Evolutionary conservation across 2,888 invertebrate genomes (phyloP).

Genomic region (Lycophotia porphyrea): DNA sequence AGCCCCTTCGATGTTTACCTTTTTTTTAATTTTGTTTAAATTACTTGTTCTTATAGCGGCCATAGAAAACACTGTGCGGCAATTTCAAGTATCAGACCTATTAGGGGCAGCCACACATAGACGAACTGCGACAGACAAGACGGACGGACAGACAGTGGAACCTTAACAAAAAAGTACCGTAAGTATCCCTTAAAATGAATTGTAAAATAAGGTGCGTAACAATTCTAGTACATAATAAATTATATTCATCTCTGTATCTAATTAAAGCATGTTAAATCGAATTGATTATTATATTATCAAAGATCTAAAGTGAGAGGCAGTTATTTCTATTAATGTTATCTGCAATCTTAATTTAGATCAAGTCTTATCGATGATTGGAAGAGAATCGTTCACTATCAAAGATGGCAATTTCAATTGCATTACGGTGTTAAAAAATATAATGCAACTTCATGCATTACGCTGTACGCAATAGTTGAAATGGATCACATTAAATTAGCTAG

Average conservation of each 20-base stretch:
- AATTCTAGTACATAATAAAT: not conserved
- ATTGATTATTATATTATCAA: slow-evolving; percentile 36
- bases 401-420: slow-evolving; percentile 44
- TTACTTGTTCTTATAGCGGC: not conserved
- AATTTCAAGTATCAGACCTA: not conserved
- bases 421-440: slow-evolving; percentile 38
- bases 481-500: too few species aligned
- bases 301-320: slow-evolving; percentile 32
- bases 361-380: slow-evolving; percentile 28
- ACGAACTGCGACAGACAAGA: not conserved
- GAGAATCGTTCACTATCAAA: slow-evolving; percentile 14
- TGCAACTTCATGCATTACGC: slow-evolving; percentile 19
- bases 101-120: not conserved
- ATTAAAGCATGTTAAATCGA: slow-evolving; percentile 14
- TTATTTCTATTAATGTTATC: slow-evolving; percentile 51
- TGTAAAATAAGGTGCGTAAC: not conserved
- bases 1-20: not conserved
- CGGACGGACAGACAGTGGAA: not conserved
- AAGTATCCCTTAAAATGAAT: not conserved
- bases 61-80: not conserved
- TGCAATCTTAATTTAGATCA: slow-evolving; percentile 34
- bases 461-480: not conserved
- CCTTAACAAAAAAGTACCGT: not conserved
- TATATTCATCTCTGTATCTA: not conserved
- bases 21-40: not conserved